Conservation (phyloP, 2,888 invertebrate genomes). For the Dexiosoma caninum region DNA sequence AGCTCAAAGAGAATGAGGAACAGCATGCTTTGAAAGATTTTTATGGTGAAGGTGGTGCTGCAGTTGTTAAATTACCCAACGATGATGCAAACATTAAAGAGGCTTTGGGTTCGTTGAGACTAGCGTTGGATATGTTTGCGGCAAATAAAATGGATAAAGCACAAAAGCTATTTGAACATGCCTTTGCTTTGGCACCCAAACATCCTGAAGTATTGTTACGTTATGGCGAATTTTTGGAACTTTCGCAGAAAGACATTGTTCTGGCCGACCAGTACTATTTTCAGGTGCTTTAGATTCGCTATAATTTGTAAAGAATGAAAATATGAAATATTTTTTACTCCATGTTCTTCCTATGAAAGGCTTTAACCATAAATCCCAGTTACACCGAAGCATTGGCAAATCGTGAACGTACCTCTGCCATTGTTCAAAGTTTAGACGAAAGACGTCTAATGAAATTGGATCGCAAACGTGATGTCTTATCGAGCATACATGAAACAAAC, state of each 20-base stretch:
- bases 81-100: conserved; percentile 79
- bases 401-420: conserved; percentile 89
- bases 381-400: conserved; percentile 89
- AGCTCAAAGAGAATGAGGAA: neutral
- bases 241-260: conserved; percentile 89
- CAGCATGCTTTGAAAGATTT: conserved; percentile 68
- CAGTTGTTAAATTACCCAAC: conserved; percentile 66
- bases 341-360: conserved; percentile 78
- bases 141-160: conserved; percentile 92
- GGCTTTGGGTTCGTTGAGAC: conserved; percentile 89
- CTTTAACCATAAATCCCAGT: conserved; percentile 89
- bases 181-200: conserved; percentile 91
- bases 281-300: conserved; percentile 79
- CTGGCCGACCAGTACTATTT: conserved; percentile 94
- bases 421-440: conserved; percentile 93
- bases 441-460: conserved; percentile 82
- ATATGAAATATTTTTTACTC: neutral
- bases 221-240: conserved; percentile 95
- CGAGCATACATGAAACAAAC: conserved; percentile 88
- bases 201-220: conserved; percentile 95
- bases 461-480: conserved; percentile 88
- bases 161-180: conserved; percentile 91
- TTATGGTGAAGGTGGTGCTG: conserved; percentile 69
- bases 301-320: neutral
- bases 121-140: conserved; percentile 90